Evolutionary conservation across 2,888 invertebrate species (phyloP).

Genomic region (Adela reaumurella): DNA sequence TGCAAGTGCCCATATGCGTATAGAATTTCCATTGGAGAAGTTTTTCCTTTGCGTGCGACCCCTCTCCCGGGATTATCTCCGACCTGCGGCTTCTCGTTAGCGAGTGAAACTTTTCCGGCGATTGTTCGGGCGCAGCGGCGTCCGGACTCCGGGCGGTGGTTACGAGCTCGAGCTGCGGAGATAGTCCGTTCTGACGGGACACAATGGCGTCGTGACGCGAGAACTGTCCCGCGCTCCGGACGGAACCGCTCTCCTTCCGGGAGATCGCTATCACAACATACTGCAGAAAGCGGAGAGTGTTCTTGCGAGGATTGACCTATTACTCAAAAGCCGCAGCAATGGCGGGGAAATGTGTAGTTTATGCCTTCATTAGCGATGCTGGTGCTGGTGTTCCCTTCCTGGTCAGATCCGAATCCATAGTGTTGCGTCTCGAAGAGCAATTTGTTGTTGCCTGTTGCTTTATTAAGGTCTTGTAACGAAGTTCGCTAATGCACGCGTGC

Average conservation of each 20-base stretch:
- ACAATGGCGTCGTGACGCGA: background rate
- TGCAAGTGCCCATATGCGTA: background rate
- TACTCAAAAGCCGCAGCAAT: too few relatives aligned
- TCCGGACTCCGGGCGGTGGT: background rate
- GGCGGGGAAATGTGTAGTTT: too few relatives aligned
- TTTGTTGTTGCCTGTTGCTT: too few relatives aligned
- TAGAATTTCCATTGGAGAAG: too few relatives aligned
- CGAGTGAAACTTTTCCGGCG: background rate
- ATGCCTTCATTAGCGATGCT: too few relatives aligned
- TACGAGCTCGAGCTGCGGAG: too few relatives aligned
- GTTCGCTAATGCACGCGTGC: too few relatives aligned
- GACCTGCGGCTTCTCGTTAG: background rate
- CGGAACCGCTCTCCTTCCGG: background rate
- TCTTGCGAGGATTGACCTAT: too few relatives aligned
- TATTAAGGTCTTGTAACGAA: too few relatives aligned
- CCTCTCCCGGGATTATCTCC: background rate
- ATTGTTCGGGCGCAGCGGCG: background rate
- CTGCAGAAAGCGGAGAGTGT: background rate
- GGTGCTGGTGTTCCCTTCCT: slow-evolving; percentile 4
- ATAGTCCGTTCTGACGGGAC: too few relatives aligned
- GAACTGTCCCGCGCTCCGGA: background rate
- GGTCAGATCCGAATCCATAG: background rate
- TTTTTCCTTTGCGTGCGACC: background rate
- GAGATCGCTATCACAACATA: background rate
- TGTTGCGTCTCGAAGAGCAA: background rate